Evolutionary conservation across 2,797 vertebrate genomes (phyloP).

Genomic region (Parauchenoglanis punctatus): DNA sequence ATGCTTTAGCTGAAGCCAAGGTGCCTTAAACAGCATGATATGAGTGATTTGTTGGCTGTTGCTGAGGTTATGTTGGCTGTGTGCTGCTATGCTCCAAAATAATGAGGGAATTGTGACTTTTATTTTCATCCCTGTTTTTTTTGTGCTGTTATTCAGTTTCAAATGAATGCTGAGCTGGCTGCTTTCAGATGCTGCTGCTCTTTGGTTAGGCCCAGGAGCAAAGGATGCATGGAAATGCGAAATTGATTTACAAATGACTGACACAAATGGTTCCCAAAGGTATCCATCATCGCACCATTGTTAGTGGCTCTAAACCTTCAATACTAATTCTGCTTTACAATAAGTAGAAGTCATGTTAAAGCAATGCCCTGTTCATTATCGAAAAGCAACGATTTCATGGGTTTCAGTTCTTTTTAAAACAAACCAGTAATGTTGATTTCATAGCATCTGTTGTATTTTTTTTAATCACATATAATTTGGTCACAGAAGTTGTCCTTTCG

Average conservation of each 20-base stretch:
- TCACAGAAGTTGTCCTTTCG: neutral
- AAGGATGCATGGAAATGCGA: slow-evolving; percentile 51
- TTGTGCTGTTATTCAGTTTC: slow-evolving; percentile 46
- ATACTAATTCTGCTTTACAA: slow-evolving; percentile 47
- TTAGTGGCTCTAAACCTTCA: slow-evolving; percentile 40
- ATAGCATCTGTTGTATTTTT: neutral
- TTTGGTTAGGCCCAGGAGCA: slow-evolving; percentile 20
- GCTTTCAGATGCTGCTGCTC: slow-evolving; percentile 28
- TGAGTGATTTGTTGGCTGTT: slow-evolving; percentile 35
- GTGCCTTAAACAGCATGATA: slow-evolving; percentile 34
- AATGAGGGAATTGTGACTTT: slow-evolving; percentile 32
- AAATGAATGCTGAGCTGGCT: slow-evolving; percentile 31
- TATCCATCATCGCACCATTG: slow-evolving; percentile 47
- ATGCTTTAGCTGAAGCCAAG: slow-evolving; percentile 36
- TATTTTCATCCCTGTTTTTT: slow-evolving; percentile 14
- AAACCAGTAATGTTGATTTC: neutral
- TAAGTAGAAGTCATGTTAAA: slow-evolving; percentile 34
- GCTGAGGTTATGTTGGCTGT: slow-evolving; percentile 5
- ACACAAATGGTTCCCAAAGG: slow-evolving; percentile 51
- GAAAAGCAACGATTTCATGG: slow-evolving; percentile 4
- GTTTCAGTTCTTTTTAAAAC: neutral
- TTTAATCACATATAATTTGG: neutral
- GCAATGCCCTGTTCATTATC: slow-evolving; percentile 21
- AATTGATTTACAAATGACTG: slow-evolving; percentile 61
- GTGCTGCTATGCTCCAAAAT: slow-evolving; percentile 22